Evolutionary conservation across 1,140 invertebrate species (phyloP).

Genomic region (Tetranychus cinnabarinus): DNA sequence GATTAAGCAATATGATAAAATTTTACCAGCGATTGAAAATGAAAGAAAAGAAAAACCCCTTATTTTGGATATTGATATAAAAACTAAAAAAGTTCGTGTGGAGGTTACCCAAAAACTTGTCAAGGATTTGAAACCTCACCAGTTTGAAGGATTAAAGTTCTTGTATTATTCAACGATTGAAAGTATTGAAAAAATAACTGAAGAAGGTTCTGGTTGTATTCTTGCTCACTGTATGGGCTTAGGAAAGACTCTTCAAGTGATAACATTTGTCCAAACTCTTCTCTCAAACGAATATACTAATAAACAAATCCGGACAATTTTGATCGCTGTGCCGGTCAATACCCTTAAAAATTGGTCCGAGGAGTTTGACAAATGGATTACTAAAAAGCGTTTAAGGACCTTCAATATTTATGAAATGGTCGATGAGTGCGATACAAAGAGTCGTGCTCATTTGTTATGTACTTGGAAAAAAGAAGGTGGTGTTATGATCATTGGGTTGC

Average conservation of each 20-base stretch:
- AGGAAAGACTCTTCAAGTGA: slow-evolving; percentile 85
- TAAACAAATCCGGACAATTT: not conserved
- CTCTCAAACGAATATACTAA: not conserved
- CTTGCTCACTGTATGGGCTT: slow-evolving; percentile 96
- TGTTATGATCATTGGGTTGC: not conserved
- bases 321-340: not conserved
- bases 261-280: not conserved
- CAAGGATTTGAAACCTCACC: slow-evolving; percentile 34
- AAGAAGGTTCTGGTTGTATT: slow-evolving; percentile 58
- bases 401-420: not conserved
- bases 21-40: not conserved
- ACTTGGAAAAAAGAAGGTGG: not conserved
- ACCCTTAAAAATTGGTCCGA: not conserved
- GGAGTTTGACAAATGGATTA: not conserved
- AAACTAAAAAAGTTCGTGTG: not conserved
- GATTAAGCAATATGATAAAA: not conserved
- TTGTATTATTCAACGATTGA: slow-evolving; percentile 91
- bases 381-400: not conserved
- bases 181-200: slow-evolving; percentile 43
- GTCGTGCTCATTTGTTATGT: not conserved
- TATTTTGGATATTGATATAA: not conserved
- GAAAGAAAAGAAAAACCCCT: not conserved
- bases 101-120: not conserved
- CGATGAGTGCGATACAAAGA: not conserved
- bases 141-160: slow-evolving; percentile 65